These are phyloP conservation scores for Pissodes strobi DNA, from an alignment of 1,140 invertebrate species.

Conservation along the genomic window DNA sequence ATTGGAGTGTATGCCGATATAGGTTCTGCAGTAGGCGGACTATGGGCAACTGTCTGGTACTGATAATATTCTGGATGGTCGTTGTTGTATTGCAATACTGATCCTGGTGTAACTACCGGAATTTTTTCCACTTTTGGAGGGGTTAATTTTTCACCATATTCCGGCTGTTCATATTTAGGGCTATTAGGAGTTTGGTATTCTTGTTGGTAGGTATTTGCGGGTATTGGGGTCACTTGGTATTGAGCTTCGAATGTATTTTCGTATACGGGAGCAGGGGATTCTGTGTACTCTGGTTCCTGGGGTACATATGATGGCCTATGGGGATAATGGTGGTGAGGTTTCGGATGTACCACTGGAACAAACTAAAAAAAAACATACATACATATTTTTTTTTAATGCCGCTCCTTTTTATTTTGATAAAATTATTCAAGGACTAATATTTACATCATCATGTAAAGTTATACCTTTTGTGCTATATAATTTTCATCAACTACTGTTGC, in stretches of 20 bases:
- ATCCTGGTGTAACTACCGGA: not conserved
- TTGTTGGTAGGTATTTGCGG: constrained; percentile 7
- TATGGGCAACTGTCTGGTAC: constrained; percentile 4
- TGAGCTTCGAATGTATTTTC: constrained; percentile 17
- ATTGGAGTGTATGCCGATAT: not conserved
- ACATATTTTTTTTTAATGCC: too few species aligned
- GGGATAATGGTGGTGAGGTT: constrained; percentile 9
- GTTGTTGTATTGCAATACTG: too few species aligned
- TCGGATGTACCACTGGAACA: not conserved
- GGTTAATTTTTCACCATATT: not conserved
- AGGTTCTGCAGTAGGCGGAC: not conserved
- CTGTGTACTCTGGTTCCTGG: not conserved
- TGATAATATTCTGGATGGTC: constrained; percentile 6
- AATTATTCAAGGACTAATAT: too few species aligned
- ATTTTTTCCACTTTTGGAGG: not conserved
- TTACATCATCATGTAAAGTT: too few species aligned
- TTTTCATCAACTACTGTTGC: constrained; percentile 27
- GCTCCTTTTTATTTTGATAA: too few species aligned
- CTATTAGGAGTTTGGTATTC: not conserved
- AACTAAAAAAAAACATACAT: constrained; percentile 10
- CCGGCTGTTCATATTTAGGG: too few species aligned
- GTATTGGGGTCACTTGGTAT: constrained; percentile 26
- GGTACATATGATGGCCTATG: constrained; percentile 4
- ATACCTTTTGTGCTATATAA: constrained; percentile 31
- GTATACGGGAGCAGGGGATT: constrained; percentile 18